Base-by-base conservation (phyloP, 2,113 vertebrate genomes). In the Noturus placidus region DNA sequence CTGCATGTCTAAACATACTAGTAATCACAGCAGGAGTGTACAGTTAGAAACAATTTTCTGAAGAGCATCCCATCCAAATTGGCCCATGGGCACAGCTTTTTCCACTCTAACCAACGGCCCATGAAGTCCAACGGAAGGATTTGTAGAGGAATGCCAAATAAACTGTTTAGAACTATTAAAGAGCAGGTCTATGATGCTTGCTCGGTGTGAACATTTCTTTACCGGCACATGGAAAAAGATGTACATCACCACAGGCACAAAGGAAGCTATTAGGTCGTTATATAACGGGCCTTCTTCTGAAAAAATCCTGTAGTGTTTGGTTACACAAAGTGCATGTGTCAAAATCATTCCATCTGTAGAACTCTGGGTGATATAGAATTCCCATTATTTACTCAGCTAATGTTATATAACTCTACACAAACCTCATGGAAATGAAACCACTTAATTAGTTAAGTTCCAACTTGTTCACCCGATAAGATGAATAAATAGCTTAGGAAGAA, bases 51-150 rank as follows among this genome's bases (percentile, higher is more conserved):
- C 70, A 86, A 82, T 86, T 72, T 87, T 70, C 78, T 25, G 63
- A 86, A 74, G 46, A 52, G 76, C 80, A 13, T 77, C 85, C 82
- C 46, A 78, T 89, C 85, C 85, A 88, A 80, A 83, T 33, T 88
- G 86, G 86, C 78, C 87, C 57, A 86, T 70, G 82, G 59, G 88
- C 42, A 86, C 69, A 85, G 86, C 82, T 91, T 90, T 90, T 89
- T 82, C 82, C 52, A 84, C 85, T 90, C 85, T 76, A 90, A 90
- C 89, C 81, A 88, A 76, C 87, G 83, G 77, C 72, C 83, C 79
- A 78, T 78, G 85, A 89, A 61, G 19, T 89, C 50, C 83, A 84
- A 70, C 72, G 74, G 74, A 83, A 67, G 63, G 61, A 87, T 74
- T 70, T 85, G 59, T 76, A 56, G 70, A 56, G 65, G 54, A 78